phyloP scores from a whole-genome alignment of 2,888 invertebrate genomes.

The Lamellibrachia columna region DNA sequence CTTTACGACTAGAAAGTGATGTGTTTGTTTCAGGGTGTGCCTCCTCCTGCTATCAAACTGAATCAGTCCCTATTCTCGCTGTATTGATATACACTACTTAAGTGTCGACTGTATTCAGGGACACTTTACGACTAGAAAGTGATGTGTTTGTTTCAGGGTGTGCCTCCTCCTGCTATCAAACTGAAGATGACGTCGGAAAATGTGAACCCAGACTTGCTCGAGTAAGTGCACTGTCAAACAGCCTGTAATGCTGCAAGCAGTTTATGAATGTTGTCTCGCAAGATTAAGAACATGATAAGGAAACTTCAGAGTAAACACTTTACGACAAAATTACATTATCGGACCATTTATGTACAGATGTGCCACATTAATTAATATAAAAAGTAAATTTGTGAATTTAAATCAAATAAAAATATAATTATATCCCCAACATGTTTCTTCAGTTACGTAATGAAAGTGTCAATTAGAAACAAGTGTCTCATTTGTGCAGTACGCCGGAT shows the following conservation, averaged over 20 bases:
- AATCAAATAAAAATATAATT: too few relatives aligned
- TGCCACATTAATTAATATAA: too few relatives aligned
- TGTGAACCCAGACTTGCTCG: constrained; percentile 78
- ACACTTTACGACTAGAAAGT: background rate
- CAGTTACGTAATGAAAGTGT: background rate
- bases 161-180: constrained; percentile 83
- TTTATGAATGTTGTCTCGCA: background rate
- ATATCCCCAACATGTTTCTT: background rate
- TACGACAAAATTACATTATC: too few relatives aligned
- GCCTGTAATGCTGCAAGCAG: background rate
- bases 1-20: background rate
- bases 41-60: constrained; percentile 80
- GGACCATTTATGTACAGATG: too few relatives aligned
- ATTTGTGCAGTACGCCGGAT: constrained; percentile 11
- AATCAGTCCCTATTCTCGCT: constrained; percentile 66
- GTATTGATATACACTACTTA: too few relatives aligned
- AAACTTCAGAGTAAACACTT: too few relatives aligned
- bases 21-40: constrained; percentile 72
- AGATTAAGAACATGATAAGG: background rate
- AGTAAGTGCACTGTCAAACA: constrained; percentile 60
- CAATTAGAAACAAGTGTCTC: background rate
- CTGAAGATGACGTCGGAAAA: constrained; percentile 85
- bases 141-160: constrained; percentile 68
- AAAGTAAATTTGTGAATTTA: too few relatives aligned
- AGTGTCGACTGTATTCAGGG: background rate